Evolutionary conservation across 2,113 vertebrate species (phyloP).

Genomic region (Genyomyrus donnyi): DNA sequence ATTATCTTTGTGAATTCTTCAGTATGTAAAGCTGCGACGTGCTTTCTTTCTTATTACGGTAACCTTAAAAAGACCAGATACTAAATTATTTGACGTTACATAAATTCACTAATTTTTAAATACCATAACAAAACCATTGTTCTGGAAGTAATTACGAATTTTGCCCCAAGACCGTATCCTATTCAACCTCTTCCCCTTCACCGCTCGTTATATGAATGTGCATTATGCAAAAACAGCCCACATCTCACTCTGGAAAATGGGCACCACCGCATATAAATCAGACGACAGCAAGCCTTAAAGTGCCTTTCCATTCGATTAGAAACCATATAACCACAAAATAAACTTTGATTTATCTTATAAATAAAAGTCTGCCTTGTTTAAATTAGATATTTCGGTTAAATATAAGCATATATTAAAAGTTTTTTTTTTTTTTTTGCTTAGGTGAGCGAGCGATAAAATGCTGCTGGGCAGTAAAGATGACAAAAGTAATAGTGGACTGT

Average conservation of each 20-base stretch:
- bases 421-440: background rate
- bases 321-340: background rate
- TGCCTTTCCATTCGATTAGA: background rate
- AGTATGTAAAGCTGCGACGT: background rate
- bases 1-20: background rate
- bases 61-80: background rate
- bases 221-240: slow-evolving; percentile 38
- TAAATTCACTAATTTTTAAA: background rate
- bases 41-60: background rate
- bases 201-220: slow-evolving; percentile 27
- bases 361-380: background rate
- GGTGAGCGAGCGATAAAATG: background rate
- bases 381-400: background rate
- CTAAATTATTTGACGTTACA: background rate
- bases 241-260: slow-evolving; percentile 17
- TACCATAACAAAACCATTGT: background rate
- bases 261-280: slow-evolving; percentile 29
- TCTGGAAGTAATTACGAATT: background rate
- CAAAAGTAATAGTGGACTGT: background rate
- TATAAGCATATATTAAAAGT: background rate
- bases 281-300: background rate
- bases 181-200: slow-evolving; percentile 23
- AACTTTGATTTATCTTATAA: background rate
- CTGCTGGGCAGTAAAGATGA: slow-evolving; percentile 29
- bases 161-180: background rate